A percentile compares a stretch with the other conserved stretches of the same genome.
phyloP scores from a whole-genome alignment of 2,888 invertebrate genomes.

The Ectropis crepuscularia region DNA sequence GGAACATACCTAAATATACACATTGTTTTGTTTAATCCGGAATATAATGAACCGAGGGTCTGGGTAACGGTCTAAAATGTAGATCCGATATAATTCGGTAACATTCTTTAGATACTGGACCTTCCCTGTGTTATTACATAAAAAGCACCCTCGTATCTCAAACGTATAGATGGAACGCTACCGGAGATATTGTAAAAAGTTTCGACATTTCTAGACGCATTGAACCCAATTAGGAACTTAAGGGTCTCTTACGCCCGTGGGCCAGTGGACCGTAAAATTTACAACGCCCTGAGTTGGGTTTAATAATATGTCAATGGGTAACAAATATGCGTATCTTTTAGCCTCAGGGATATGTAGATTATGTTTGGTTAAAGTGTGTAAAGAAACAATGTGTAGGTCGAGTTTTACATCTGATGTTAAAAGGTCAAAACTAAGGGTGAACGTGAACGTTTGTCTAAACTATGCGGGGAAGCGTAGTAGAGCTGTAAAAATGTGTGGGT shows the following conservation, averaged over 20 bases:
- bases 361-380: slow-evolving; percentile 2
- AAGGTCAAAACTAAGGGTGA: no score
- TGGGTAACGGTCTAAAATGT: slow-evolving; percentile 7
- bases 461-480: no score
- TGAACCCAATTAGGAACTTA: slow-evolving; percentile 64
- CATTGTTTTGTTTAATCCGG: slow-evolving; percentile 6
- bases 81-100: slow-evolving; percentile 25
- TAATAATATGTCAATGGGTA: slow-evolving; percentile 25
- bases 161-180: slow-evolving; percentile 40
- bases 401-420: not conserved
- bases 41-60: slow-evolving; percentile 10
- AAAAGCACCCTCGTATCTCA: slow-evolving; percentile 32
- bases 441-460: no score
- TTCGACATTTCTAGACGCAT: slow-evolving; percentile 47
- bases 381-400: not conserved
- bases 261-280: slow-evolving; percentile 52
- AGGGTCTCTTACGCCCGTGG: slow-evolving; percentile 50
- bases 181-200: slow-evolving; percentile 52
- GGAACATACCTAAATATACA: not conserved
- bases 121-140: slow-evolving; percentile 22
- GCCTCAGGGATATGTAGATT: not conserved
- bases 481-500: no score
- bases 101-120: slow-evolving; percentile 25
- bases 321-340: slow-evolving; percentile 7
- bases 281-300: slow-evolving; percentile 16